Evolutionary conservation across 1,140 invertebrate genomes (phyloP), one percentile per base, ranked within the genome.

Genomic region (Conopomorpha cramerella): DNA sequence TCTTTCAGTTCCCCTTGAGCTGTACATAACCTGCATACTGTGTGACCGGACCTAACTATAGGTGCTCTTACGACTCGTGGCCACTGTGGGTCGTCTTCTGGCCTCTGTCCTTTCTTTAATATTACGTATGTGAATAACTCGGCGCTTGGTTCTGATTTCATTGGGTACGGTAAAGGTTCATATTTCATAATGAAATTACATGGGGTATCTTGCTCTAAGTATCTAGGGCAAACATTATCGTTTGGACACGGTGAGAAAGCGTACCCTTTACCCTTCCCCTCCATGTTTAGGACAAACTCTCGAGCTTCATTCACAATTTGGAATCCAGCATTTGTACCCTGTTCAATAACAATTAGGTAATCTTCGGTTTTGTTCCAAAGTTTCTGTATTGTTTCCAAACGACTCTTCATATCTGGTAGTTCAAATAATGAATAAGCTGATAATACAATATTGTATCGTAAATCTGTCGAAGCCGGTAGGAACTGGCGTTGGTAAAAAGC

Each of bases 241-340:
- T 95, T 91, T 0, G 92, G 86, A 73, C 93, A 96, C 81, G 93
- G 92, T 30, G 89, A 83, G 63, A 92, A 86, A 23, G 91, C 82
- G 51, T 90, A 84, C 4, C 80, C 79, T 40, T 57, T 64, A 16
- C 58, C 54, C 3, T 66, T 36, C 14, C 62, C 46, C 38, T 65
- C 39, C 1, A 78, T 38, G 49, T 82, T 72, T 14, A 91, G 58
- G 36, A 93, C 73, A 57, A 86, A 90, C 49, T 89, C 85, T 52
- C 90, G 73, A 1, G 86, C 87, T 80, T 92, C 90, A 40, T 86
- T 89, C 0, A 91, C 72, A 57, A 89, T 79, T 58, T 82, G 78
- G 51, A 89, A 95, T 4, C 93, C 93, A 27, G 86, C 83, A 49
- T 84, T 87, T 0, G 86, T 88, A 3, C 95, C 95, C 49, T 88